Base-by-base conservation (phyloP, 2,113 vertebrate genomes). In the Colinus virginianus region DNA sequence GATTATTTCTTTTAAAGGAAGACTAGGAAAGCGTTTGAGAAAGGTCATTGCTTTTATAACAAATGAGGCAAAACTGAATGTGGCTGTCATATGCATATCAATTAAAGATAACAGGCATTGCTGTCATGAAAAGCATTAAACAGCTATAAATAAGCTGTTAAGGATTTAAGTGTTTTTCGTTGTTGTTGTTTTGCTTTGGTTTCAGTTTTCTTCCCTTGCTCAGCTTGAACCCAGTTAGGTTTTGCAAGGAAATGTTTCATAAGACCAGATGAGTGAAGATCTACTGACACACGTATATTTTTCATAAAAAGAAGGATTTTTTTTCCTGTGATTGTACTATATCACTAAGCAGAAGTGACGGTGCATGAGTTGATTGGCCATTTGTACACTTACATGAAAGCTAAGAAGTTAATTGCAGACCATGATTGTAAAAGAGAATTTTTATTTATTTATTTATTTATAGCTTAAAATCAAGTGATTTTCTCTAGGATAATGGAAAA, bases 41-140 rank as follows among this genome's bases (percentile, higher is more conserved):
- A 96, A 96, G 86, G 45, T 90, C 82, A 90, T 21, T 85, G 48
- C 78, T 75, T 96, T 96, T 94, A 78, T 84, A 94, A 90, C 34
- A 53, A 92, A 49, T 71, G 72, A 77, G 46, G 8, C 71, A 74
- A 63, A 21, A 70, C 90, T 87, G 70, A 78, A 28, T 49, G 7
- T 63, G 64, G 15, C 23, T 88, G 88, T 63, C 55, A 45, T 66
- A 23, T 82, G 48, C 74, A 16, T 85, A 67, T 92, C 68, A 71
- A 34, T 84, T 92, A 78, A 67, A 91, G 77, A 85, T 86, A 88
- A 94, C 62, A 32, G 53, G 38, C 64, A 42, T 28, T 53, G 22
- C 25, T 45, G 2, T 88, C 38, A 34, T 62, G 34, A 79, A 92
- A 87, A 84, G 16, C n/a, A 42, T 70, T 12, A 85, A 83, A 86